Percentiles rank a stretch among this genome's conserved stretches.
Conservation (phyloP, 2,113 vertebrate species). For the Miniopterus natalensis region DNA sequence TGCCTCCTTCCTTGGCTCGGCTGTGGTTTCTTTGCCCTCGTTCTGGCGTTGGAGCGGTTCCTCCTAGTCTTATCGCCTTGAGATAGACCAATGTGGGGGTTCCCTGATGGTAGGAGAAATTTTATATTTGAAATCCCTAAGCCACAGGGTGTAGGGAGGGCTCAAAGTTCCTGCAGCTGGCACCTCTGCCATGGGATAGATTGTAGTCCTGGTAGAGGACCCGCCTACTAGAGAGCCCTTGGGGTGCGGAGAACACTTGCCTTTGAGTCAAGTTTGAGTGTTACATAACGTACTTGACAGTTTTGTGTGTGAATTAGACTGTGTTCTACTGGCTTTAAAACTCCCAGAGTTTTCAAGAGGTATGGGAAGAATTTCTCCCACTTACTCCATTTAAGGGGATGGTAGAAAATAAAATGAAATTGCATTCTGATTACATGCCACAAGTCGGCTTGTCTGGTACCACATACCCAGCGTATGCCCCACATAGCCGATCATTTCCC, state of each 20-base stretch:
- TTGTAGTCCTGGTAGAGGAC: neutral
- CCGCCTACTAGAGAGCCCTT: neutral
- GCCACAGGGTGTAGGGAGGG: neutral
- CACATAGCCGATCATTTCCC: neutral
- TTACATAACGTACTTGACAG: neutral
- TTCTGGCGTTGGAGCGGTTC: neutral
- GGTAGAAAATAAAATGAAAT: neutral
- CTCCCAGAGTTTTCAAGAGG: neutral
- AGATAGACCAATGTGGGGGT: neutral
- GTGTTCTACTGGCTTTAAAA: neutral
- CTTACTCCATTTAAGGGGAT: neutral
- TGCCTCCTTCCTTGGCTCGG: neutral
- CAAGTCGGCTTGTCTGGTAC: neutral
- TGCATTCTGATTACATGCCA: neutral
- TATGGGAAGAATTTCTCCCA: neutral
- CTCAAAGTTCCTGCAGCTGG: neutral
- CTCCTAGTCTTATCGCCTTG: neutral
- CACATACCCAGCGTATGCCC: neutral
- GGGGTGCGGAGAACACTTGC: neutral
- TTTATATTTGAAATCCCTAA: neutral
- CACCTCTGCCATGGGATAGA: neutral
- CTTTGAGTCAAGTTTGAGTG: neutral
- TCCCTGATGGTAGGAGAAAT: neutral
- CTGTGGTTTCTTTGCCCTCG: neutral
- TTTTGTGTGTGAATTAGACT: slow-evolving; percentile 1